Evolutionary conservation across 2,113 vertebrate genomes (phyloP), one percentile per base, ranked within the genome.

Genomic region (Narcine bancroftii): DNA sequence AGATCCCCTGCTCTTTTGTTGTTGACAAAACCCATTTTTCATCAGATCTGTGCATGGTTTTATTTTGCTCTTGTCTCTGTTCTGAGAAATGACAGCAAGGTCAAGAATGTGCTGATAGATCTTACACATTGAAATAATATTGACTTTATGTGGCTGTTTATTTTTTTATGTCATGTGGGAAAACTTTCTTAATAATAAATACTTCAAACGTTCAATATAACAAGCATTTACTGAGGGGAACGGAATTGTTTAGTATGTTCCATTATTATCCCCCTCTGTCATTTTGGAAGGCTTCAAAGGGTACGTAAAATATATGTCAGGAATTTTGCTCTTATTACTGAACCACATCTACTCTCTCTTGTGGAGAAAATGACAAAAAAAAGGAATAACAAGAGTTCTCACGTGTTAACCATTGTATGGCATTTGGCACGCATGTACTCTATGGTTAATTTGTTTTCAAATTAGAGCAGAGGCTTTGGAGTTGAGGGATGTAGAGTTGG

Each of bases 1-100:
- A 91, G 89, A 69, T 91, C 45, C 45, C 89, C 36, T 33, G 36
- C 63, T 69, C 65, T 47, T 71, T 66, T 91, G 65, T 91, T 91
- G 89, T 65, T 91, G 89, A 91, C 65, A 45, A 91, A 91, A 91
- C 39, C 36, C 65, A 71, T 91, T 91, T 91, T 91, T 91, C 63
- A 69, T 66, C 65, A 91, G 63, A 91, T 91, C 24, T 91, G 11
- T 91, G 42, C 63, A 65, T 36, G 29, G 65, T 71, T 69, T 66
- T 42, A 69, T 69, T 91, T 91, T 91, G 89, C 42, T 91, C 42
- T 69, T 91, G 89, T 71, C 89, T 69, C 65, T 42, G 65, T 69
- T 69, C 89, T 47, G 89, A 69, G 65, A 71, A 69, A 91, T 91
- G 26, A 91, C 42, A 69, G 36, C 89, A 91, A 91, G 89, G 89